Conservation (phyloP, 1,140 invertebrate genomes). For the Thrips palmi region DNA sequence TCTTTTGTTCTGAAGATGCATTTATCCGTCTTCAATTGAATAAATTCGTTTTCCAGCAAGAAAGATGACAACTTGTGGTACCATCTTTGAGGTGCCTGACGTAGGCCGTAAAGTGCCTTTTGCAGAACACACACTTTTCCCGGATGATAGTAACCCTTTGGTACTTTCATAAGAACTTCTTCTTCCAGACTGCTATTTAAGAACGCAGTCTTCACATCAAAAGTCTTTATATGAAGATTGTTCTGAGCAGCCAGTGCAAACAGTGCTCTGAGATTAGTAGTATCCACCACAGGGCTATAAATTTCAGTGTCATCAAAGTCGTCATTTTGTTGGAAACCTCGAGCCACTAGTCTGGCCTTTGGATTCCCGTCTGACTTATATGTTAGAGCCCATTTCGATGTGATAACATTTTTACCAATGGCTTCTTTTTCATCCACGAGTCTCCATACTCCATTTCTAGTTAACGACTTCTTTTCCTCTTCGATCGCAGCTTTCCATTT, state of each 20-base stretch:
- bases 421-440: not conserved
- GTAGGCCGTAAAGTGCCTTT: constrained; percentile 16
- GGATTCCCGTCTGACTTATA: constrained; percentile 2
- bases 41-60: constrained; percentile 16
- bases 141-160: not conserved
- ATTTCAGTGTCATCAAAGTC: constrained; percentile 25
- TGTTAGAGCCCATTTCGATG: not conserved
- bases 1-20: constrained; percentile 14
- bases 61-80: constrained; percentile 18
- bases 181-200: constrained; percentile 1
- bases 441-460: constrained; percentile 4
- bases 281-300: constrained; percentile 22
- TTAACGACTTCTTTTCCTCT: not conserved
- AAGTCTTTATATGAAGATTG: constrained; percentile 20
- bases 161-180: constrained; percentile 2
- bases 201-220: constrained; percentile 21
- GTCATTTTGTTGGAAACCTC: constrained; percentile 20
- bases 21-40: constrained; percentile 12
- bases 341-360: constrained; percentile 24
- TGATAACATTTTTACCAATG: not conserved
- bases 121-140: constrained; percentile 6
- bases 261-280: constrained; percentile 23
- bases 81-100: constrained; percentile 19
- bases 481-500: constrained; percentile 3
- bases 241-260: constrained; percentile 20